These are phyloP conservation scores for Rhynchotus rufescens DNA, from an alignment of 2,797 vertebrate genomes.

Conservation along the genomic window DNA sequence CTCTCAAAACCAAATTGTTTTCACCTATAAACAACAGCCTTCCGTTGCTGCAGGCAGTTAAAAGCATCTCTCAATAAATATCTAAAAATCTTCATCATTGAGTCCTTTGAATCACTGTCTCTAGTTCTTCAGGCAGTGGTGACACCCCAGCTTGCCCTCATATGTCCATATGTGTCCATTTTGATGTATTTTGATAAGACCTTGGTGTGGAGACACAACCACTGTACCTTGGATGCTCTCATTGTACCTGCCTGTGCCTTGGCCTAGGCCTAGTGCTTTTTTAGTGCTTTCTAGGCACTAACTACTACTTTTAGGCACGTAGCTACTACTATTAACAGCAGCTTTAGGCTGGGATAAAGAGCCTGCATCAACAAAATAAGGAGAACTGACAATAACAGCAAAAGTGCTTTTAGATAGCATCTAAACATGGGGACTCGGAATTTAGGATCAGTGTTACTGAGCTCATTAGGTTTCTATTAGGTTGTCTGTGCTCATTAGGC, in stretches of 20 bases:
- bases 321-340: not conserved
- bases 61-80: not conserved
- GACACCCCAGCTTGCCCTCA: not conserved
- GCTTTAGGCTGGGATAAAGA: not conserved
- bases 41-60: not conserved
- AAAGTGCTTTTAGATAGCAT: not conserved
- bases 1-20: not conserved
- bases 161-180: accelerated
- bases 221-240: not conserved
- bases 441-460: not conserved
- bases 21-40: accelerated
- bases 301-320: no score
- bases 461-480: not conserved
- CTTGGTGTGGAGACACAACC: not conserved
- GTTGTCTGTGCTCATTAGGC: no score
- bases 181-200: not conserved
- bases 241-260: not conserved
- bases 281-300: not conserved
- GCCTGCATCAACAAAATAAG: no score
- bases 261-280: not conserved
- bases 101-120: not conserved
- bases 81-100: not conserved
- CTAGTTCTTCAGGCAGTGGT: not conserved
- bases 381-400: not conserved
- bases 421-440: not conserved